Evolutionary conservation across 2,888 invertebrate genomes (phyloP).

Genomic region (Epirrhoe alternata): DNA sequence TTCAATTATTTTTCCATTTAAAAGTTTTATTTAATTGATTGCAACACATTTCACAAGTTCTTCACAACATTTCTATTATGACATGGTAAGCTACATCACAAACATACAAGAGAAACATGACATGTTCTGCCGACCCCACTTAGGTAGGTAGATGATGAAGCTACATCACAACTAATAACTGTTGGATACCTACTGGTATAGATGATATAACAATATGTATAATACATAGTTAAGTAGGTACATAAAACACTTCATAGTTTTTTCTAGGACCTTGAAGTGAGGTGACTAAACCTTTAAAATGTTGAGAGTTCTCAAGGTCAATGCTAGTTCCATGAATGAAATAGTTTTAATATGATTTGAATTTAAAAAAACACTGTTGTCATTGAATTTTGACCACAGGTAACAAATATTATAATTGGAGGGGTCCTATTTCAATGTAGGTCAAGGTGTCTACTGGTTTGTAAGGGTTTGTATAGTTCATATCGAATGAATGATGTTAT

Average conservation of each 20-base stretch:
- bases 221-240: not conserved
- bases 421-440: not conserved
- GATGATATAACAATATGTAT: not conserved
- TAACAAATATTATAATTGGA: not conserved
- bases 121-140: too few species aligned
- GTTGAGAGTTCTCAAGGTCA: conserved; percentile 24
- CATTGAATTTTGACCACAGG: not conserved
- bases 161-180: not conserved
- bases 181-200: not conserved
- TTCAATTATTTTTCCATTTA: too few species aligned
- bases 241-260: conserved; percentile 4
- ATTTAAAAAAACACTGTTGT: not conserved
- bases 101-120: too few species aligned
- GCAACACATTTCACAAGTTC: too few species aligned
- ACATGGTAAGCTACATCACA: too few species aligned
- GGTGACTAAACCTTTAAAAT: conserved; percentile 23
- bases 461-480: not conserved
- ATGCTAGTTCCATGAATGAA: not conserved
- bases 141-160: not conserved
- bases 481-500: too few species aligned
- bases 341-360: conserved; percentile 1
- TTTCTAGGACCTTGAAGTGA: conserved; percentile 26
- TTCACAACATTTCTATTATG: too few species aligned
- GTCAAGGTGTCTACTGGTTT: not conserved
- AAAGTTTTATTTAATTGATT: too few species aligned